Base-by-base conservation (phyloP, 1,140 invertebrate species). In the Oedothorax gibbosus region DNA sequence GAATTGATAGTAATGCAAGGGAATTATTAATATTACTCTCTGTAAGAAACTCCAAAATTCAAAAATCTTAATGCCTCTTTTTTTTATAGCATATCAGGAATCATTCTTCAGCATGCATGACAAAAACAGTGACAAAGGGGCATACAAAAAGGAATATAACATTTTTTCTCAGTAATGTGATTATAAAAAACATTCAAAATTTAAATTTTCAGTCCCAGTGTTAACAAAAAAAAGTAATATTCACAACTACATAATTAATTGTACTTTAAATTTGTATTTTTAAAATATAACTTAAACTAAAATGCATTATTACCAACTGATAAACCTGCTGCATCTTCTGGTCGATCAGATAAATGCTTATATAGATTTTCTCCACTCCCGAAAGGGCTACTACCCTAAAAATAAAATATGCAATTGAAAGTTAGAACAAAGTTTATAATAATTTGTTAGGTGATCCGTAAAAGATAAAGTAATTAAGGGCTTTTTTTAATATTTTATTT, bases 331-430 rank as follows among this genome's bases (percentile, higher is more conserved):
- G 64, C 15, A 49, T 86, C 78, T 49, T 86, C 83, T 64, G 79
- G 60, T n/a, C 56, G 66, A 18, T 87, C 78, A 14, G 69, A 78
- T 8, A 86, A 35, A 68, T 86, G 81, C 72, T 87, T 87, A 54
- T 86, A 93, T 53, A 96, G 90, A 90, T 94, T 95, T 89, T 95
- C 95, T 82, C 92, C 92, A 89, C 94, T 96, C 69, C 94, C 94
- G 88, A 93, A 93, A 15, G 94, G 94, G 90, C 93, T 95, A 50
- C 93, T 93, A 56, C 92, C 91, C 92, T 94, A 35, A 89, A 89
- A 85, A 65, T n/a, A 35, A 65, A 21, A 65, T 51, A 20, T 65
- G 10, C 56, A 76, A 56, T 20, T 50, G 49, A 65, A 68, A 7
- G 53, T 14, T 5, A n/a, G 20, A 73, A 50, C 3, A 2, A 35